Evolutionary conservation across 1,140 invertebrate genomes (phyloP), one percentile per base, ranked within the genome.

Genomic region (Delia radicum): DNA sequence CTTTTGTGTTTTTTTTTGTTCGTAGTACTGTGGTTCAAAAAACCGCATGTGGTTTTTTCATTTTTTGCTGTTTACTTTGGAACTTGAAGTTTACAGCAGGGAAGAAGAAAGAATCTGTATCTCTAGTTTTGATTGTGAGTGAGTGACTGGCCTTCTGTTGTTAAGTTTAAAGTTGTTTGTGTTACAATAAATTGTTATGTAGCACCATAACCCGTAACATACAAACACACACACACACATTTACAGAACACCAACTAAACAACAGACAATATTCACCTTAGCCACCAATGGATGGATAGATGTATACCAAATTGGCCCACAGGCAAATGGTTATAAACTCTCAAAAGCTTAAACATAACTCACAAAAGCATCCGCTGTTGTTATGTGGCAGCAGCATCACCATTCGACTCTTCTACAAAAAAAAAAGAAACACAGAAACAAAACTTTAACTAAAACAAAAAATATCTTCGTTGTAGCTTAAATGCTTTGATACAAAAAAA

Each of bases 241-340:
- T 5, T 48, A 13, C 33, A 37, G 37, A 55, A 55, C 48, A 55
- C 24, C 24, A 21, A 55, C 21, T 8, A 55, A 21, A n/a, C 18
- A 55, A 55, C 48, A 55, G 24, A 55, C 18, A 55, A 18, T 55
- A 3, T 55, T 55, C 48, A 55, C 48, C 48, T 55, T 55, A 21
- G 24, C 18, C n/a, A 8, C 48, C 18, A 55, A 55, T 55, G 48
- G 48, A 55, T 55, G 48, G 48, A 18, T 55, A 55, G 48, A 55
- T 55, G 48, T n/a, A 21, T 33, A 24, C 65, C 65, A 37, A 69
- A 69, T 69, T 69, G 65, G 65, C 65, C 65, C 29, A 69, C 31
- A 69, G 65, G 65, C 29, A 69, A 69, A 69, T 55, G 31, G 29
- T 69, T 69, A 31, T 69, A 69, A 67, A 69, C 29, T 69, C 65